These are phyloP conservation scores for Cryptomyrus ogoouensis DNA, from an alignment of 2,113 vertebrate genomes.

Conservation along the genomic window DNA sequence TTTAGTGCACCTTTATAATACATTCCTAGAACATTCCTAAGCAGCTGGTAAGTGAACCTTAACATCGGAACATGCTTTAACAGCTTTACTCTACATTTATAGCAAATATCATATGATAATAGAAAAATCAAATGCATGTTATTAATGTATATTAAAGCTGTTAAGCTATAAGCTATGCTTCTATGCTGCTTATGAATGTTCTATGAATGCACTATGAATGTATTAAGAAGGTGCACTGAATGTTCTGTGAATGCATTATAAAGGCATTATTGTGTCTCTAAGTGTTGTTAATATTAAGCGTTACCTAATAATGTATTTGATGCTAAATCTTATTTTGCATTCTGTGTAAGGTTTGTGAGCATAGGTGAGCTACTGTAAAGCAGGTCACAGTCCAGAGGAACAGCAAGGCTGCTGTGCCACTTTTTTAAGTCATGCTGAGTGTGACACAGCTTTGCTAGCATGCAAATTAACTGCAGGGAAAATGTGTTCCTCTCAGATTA, in stretches of 20 bases:
- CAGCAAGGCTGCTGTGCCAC: not conserved
- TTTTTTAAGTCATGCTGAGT: not conserved
- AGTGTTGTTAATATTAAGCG: not conserved
- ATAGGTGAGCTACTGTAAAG: not conserved
- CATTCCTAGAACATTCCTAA: not conserved
- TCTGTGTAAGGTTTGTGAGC: not conserved
- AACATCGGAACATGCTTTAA: not conserved
- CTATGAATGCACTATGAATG: not conserved
- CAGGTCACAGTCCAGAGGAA: not conserved
- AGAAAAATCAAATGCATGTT: not conserved
- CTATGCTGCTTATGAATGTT: not conserved
- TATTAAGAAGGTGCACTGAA: not conserved
- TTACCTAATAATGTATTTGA: not conserved
- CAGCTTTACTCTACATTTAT: not conserved
- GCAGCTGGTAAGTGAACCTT: not conserved
- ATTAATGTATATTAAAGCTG: not conserved
- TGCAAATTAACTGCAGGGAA: not conserved
- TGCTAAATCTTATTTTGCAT: not conserved
- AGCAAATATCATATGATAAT: not conserved
- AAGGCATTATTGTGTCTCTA: not conserved
- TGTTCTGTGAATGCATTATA: not conserved
- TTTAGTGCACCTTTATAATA: not conserved
- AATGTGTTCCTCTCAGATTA: not conserved
- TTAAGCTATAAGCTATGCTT: not conserved
- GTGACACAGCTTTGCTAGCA: not conserved